Base-by-base conservation (phyloP, 1,140 invertebrate genomes). In the Bombus impatiens region DNA sequence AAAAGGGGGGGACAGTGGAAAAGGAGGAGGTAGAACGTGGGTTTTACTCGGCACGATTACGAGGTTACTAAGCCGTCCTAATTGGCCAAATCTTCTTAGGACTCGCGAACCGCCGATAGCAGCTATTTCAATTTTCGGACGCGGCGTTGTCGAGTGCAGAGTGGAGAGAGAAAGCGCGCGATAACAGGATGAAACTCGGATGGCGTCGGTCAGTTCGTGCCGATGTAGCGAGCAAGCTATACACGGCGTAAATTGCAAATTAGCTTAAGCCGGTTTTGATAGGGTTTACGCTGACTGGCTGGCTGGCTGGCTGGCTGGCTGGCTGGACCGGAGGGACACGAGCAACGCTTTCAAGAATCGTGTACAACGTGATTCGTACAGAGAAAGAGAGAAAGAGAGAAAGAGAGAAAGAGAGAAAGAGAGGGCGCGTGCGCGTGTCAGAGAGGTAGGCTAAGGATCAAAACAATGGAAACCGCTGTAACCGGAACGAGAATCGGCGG, bases 191-290 rank as follows among this genome's bases (percentile, higher is more conserved):
- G 88, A 84, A 89, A 84, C 25, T 79, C 71, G 25, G 47, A 40
- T 8, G 40, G n/a, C 57, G 47, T 53, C 65, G 77, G 77, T 78
- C 89, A 78, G 78, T 65, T 67, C 47, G 57, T 77, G 71, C 67
- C 75, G 80, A 84, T 84, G 77, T 83, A 79, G 72, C 68, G 28
- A 67, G 68, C 65, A 37, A 75, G 57, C 86, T 57, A 68, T 82
- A 90, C 88, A 81, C 40, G 68, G 62, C 87, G 88, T 88, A 90
- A 90, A 90, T 90, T 90, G 88, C 83, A 88, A 90, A 90, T 90
- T 90, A 90, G 86, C 89, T 90, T 90, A 88, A 90, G 86, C 89
- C 83, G 79, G 57, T 88, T 90, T 90, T 86, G 72, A 90, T 90
- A 83, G 83, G 78, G 88, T 90, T 90, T 82, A 65, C 76, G 71